Evolutionary conservation across 2,888 invertebrate species (phyloP).

Genomic region (Patella caerulea): DNA sequence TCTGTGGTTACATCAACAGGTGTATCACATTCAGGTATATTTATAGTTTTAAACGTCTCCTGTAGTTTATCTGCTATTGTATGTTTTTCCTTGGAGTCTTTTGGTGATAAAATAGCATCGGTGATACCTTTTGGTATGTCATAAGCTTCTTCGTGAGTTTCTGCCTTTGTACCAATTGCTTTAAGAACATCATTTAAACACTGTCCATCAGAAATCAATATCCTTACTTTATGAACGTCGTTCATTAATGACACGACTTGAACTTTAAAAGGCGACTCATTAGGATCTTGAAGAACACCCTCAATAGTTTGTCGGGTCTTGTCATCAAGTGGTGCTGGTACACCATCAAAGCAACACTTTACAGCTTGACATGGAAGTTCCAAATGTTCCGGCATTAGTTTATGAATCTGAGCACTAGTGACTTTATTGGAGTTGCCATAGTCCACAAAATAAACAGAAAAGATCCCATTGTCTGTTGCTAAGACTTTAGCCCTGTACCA

Average conservation of each 20-base stretch:
- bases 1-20: neutral
- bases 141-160: neutral
- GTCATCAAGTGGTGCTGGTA: too few relatives aligned
- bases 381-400: conserved; percentile 31
- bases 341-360: conserved; percentile 42
- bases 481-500: conserved; percentile 56
- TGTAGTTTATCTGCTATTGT: too few relatives aligned
- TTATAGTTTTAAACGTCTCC: too few relatives aligned
- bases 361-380: conserved; percentile 50
- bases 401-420: conserved; percentile 37
- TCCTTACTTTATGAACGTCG: neutral
- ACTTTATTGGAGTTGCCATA: conserved; percentile 59
- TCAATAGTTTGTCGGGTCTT: too few relatives aligned
- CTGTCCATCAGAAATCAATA: neutral
- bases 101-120: too few relatives aligned
- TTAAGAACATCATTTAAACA: neutral
- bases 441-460: conserved; percentile 57
- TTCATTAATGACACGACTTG: neutral
- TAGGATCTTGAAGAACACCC: too few relatives aligned
- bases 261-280: too few relatives aligned
- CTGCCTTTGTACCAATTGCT: too few relatives aligned
- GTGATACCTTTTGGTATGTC: too few relatives aligned
- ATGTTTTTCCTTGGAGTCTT: too few relatives aligned
- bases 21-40: neutral
- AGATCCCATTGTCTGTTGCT: conserved; percentile 30